Evolutionary conservation across 2,797 vertebrate species (phyloP).

Genomic region (Neosalanx taihuensis): DNA sequence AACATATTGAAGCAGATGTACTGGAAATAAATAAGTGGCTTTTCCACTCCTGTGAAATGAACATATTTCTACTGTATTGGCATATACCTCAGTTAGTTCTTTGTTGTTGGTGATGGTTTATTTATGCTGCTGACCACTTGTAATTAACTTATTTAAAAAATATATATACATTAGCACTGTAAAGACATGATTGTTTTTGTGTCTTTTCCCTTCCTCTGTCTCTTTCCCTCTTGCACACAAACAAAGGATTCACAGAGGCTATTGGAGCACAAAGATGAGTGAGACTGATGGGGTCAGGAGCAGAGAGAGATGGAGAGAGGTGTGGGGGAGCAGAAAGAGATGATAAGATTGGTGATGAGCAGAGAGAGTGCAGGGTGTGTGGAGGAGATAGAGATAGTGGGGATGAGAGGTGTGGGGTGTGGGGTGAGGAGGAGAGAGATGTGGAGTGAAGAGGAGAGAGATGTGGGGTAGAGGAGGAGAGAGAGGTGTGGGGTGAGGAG

Average conservation of each 20-base stretch:
- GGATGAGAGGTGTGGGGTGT: too few species aligned
- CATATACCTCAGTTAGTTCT: constrained; percentile 18
- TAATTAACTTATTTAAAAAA: constrained; percentile 25
- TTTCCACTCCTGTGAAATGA: not conserved
- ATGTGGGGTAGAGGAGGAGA: too few species aligned
- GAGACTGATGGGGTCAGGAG: not conserved
- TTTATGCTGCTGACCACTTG: not conserved
- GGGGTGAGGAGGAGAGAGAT: too few species aligned
- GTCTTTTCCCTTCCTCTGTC: not conserved
- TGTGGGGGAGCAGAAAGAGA: not conserved
- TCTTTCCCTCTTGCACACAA: constrained; percentile 31
- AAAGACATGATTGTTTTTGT: not conserved
- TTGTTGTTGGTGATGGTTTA: not conserved
- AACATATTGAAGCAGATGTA: not conserved
- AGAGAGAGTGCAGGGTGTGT: not conserved
- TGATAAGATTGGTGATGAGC: not conserved
- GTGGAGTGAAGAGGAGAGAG: not conserved
- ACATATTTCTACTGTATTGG: constrained; percentile 13
- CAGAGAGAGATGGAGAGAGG: not conserved
- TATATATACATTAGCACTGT: not conserved
- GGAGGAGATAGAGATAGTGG: too few species aligned
- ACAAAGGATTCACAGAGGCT: not conserved
- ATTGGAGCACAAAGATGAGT: not conserved
- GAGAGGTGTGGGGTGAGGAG: not conserved
- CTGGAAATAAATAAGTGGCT: not conserved